Evolutionary conservation across 2,113 vertebrate genomes (phyloP), one percentile per base, ranked within the genome.

Genomic region (Carassius gibelio): DNA sequence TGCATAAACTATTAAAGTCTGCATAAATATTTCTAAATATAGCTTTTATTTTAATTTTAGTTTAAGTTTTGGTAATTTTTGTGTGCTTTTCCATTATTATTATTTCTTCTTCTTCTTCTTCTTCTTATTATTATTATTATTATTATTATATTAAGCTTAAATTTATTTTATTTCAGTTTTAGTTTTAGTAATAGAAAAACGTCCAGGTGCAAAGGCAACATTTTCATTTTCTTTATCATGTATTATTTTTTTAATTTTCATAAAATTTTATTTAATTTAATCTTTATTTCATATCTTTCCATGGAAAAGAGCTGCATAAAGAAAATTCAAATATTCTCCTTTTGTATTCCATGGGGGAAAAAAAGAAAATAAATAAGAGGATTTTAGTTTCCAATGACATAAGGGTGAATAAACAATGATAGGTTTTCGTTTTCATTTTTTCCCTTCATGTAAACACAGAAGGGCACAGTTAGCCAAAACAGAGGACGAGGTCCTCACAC

Each of bases 381-480:
- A 50, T 76, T 34, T 0, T 13, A 75, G 42, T 75, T 48, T 75
- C 6, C 38, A 75, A 14, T 75, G 42, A 75, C 42, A 23, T 74
- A n/a, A n/a, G 42, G 13, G 42, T 48, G 71, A 74, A 45, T 48
- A 75, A 50, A 75, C 71, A 26, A 19, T 55, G 48, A 55, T 14
- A 75, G 38, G 23, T 6, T 74, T 72, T 75, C 1, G 10, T 75
- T 78, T 78, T 34, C 6, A 9, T 78, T 23, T 62, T 14, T 7
- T 8, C 17, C 26, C 34, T 38, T 59, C 9, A 26, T 72, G 34
- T 38, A 71, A 81, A 66, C 48, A 81, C 45, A 81, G 59, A 69
- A 26, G 61, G 79, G 62, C 62, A 68, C 2, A 52, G 62, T 66
- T 45, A 68, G 61, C 78, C 61, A 66, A 68, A 50, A 66, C 59